Evolutionary conservation across 2,113 vertebrate species (phyloP).

Genomic region (Epinephelus lanceolatus): DNA sequence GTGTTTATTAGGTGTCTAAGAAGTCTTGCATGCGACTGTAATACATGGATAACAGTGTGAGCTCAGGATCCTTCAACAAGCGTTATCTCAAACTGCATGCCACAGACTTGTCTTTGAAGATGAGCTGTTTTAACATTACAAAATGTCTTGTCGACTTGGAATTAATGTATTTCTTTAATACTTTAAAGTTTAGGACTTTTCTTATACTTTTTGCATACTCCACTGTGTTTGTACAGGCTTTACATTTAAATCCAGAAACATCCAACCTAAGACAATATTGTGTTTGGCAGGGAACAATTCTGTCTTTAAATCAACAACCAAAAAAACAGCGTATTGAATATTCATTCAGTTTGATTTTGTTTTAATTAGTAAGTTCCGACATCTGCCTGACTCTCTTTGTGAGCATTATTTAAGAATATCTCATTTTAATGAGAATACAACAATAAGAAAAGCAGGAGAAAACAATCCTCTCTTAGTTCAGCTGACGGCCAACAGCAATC

Average conservation of each 20-base stretch:
- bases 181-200: too few species aligned
- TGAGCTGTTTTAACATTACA: not conserved
- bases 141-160: not conserved
- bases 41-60: not conserved
- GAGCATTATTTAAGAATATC: not conserved
- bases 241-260: too few species aligned
- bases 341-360: not conserved
- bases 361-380: not conserved
- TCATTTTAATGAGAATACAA: not conserved
- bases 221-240: too few species aligned
- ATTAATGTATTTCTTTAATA: not conserved
- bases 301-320: not conserved
- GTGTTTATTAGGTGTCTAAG: constrained; percentile 39
- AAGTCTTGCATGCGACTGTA: constrained; percentile 11
- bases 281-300: not conserved
- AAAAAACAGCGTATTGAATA: not conserved
- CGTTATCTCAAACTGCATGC: not conserved
- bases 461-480: not conserved
- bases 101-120: not conserved
- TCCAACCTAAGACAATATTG: too few species aligned
- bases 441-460: not conserved
- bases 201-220: too few species aligned
- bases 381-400: not conserved
- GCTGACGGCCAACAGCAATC: not conserved
- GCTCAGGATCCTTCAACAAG: not conserved